Evolutionary conservation across 64 coral and sea anemone genomes (phyloP), one percentile per base, ranked within the genome.

Genomic region (Actinia equina): DNA sequence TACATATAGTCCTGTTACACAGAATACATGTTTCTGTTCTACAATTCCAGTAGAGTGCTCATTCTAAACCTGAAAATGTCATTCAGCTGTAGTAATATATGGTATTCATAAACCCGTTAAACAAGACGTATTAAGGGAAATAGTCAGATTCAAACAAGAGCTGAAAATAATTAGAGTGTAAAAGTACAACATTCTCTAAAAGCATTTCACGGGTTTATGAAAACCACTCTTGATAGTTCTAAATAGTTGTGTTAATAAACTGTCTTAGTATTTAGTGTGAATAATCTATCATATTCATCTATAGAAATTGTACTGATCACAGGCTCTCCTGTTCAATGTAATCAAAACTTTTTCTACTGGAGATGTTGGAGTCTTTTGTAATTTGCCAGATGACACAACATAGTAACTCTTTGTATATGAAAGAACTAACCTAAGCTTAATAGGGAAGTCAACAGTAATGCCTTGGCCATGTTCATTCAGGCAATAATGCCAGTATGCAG

Each of bases 291-390:
- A 63, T 18, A 80, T 44, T 80, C 77, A 80, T 16, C 11, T 27
- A 44, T 22, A 83, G 37, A 83, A 83, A 83, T 54, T 83, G 82
- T 83, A 20, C 82, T 83, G 82, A 53, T 83, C 82, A 83, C 82
- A 83, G 17, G 82, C 42, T 83, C 23, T 83, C 82, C 51, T 56
- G 20, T 83, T 49, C 2, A 83, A 16, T 22, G 82, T 83, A 23
- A 83, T 83, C 17, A 83, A 10, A 22, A 83, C 23, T 83, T 83
- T 83, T 83, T 44, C 82, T 83, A 56, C 19, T 11, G 82, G 82
- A 83, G 82, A 83, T 55, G 82, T 83, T 49, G 82, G 82, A 27
- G 17, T 49, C 7, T 83, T 83, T 83, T 83, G 17, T 83, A 83
- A 83, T 83, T 83, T 83, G 17, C 82, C 82, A 83, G 17, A 83